phyloP scores from a whole-genome alignment of 2,797 vertebrate genomes.

The Xenops minutus region DNA sequence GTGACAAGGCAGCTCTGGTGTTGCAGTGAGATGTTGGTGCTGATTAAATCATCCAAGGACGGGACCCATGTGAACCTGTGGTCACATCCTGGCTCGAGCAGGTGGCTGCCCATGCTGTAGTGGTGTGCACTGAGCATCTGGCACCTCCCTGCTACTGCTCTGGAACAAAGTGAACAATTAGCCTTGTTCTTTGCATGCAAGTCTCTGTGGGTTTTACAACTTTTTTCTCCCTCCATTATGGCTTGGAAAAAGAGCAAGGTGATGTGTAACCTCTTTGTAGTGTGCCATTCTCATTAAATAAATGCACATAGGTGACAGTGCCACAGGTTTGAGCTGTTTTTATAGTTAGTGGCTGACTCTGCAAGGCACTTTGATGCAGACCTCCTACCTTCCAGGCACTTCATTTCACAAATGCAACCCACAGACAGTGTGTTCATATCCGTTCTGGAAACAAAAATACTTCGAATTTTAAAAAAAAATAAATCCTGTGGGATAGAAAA shows the following conservation, averaged over 20 bases:
- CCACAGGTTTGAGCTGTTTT: rapidly evolving
- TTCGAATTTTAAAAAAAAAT: not conserved
- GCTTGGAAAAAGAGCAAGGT: not conserved
- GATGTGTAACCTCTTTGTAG: rapidly evolving
- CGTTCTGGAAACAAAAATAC: not conserved
- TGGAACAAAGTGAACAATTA: not conserved
- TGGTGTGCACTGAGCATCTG: rapidly evolving
- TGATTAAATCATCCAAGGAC: not conserved
- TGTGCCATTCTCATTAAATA: not conserved
- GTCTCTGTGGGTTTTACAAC: not conserved
- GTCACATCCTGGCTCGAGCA: not conserved
- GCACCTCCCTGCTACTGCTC: too few species aligned
- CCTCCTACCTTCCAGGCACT: not conserved
- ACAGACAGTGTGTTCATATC: not conserved
- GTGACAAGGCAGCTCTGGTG: not conserved
- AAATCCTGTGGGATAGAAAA: not conserved
- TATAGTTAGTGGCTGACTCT: rapidly evolving
- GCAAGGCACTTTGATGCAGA: not conserved
- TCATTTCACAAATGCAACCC: not conserved
- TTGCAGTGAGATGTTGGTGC: not conserved
- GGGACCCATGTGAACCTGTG: not conserved
- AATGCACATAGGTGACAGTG: not conserved
- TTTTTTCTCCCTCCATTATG: not conserved
- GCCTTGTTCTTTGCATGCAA: not conserved
- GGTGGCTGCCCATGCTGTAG: rapidly evolving